Evolutionary conservation across 2,113 vertebrate genomes (phyloP).

Genomic region (human (Homo sapiens)): GRCh38 chr6:155721501-155722000

Average conservation of each 20-base stretch:
- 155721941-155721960: background rate
- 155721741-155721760: too few species aligned
- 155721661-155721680: background rate
- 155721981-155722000: background rate
- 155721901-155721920: background rate
- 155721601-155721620: background rate
- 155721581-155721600: background rate
- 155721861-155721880: background rate
- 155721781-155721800: background rate
- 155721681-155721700: background rate
- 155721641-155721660: background rate
- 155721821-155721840: background rate
- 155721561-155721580: background rate
- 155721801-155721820: background rate
- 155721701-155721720: background rate
- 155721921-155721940: background rate
- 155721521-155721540: background rate
- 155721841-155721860: background rate
- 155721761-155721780: background rate
- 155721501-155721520: fast-evolving
- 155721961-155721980: background rate
- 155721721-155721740: background rate
- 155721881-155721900: background rate
- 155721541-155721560: background rate
- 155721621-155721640: background rate